Evolutionary conservation across 2,113 vertebrate species (phyloP).

Genomic region (Natator depressus): DNA sequence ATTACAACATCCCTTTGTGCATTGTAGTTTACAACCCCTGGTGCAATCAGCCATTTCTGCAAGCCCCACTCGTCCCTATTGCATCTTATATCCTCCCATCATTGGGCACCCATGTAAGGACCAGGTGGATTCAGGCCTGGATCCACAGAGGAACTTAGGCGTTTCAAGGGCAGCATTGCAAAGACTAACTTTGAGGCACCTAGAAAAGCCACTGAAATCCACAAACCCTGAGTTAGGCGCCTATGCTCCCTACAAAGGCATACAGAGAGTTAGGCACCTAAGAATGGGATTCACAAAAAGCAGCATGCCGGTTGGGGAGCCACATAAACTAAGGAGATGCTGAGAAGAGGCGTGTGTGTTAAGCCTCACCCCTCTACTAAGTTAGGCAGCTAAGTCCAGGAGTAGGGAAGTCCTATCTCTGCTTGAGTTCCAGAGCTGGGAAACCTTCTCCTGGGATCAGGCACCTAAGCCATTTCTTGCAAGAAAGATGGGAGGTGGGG

Average conservation of each 20-base stretch:
- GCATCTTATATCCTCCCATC: not conserved
- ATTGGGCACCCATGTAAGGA: not conserved
- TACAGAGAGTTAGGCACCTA: not conserved
- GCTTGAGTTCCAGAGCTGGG: not conserved
- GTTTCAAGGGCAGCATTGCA: not conserved
- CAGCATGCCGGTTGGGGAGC: not conserved
- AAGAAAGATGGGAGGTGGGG: not conserved
- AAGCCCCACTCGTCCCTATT: rapidly evolving
- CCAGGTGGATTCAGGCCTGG: not conserved
- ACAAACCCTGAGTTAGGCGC: not conserved
- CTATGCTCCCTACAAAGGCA: not conserved
- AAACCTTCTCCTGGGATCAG: not conserved
- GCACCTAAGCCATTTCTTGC: not conserved
- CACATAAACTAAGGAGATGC: not conserved
- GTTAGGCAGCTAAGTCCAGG: not conserved
- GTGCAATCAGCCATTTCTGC: rapidly evolving
- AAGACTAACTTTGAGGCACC: not conserved
- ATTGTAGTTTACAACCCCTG: rapidly evolving
- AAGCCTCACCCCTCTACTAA: not conserved
- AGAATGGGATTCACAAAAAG: not conserved
- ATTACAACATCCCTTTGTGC: rapidly evolving
- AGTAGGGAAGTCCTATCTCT: not conserved
- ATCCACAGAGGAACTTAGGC: not conserved
- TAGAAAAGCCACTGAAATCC: not conserved
- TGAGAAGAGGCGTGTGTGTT: not conserved